phyloP scores from a whole-genome alignment of 64 coral and sea anemone species.

The Montipora cactus region DNA sequence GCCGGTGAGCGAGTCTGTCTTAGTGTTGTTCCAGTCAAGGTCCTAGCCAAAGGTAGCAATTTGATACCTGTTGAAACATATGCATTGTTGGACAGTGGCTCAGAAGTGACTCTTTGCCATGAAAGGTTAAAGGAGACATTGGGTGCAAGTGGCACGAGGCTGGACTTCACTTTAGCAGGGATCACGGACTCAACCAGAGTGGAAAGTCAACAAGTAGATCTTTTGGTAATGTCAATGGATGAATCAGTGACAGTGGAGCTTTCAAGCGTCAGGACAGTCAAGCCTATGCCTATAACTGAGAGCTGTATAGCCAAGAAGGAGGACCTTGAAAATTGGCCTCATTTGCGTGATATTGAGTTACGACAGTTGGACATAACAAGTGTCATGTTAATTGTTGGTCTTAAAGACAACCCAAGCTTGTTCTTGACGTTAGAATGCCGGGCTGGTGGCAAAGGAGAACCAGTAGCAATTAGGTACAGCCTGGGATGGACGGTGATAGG shows the following conservation, averaged over 20 bases:
- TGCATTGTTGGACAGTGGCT: conserved; percentile 70
- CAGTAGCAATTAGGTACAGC: neutral
- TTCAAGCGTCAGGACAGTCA: conserved; percentile 40
- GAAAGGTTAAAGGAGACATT: conserved; percentile 36
- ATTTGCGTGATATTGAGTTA: conserved; percentile 23
- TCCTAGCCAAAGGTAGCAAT: conserved; percentile 24
- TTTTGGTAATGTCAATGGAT: conserved; percentile 53
- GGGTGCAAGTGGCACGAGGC: conserved; percentile 25
- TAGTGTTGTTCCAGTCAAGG: conserved; percentile 76
- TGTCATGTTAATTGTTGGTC: conserved; percentile 61
- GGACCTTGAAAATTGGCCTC: neutral
- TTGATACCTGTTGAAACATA: conserved; percentile 48
- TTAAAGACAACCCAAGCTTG: conserved; percentile 62
- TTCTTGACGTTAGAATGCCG: conserved; percentile 68
- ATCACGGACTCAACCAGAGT: conserved; percentile 42
- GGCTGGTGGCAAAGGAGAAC: conserved; percentile 13
- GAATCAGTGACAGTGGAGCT: conserved; percentile 33
- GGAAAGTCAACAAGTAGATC: conserved; percentile 16
- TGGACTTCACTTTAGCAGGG: conserved; percentile 41
- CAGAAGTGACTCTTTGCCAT: conserved; percentile 78
- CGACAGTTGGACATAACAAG: conserved; percentile 1
- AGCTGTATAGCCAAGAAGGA: conserved; percentile 43
- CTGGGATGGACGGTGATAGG: neutral
- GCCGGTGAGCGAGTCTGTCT: conserved; percentile 70
- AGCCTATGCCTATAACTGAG: conserved; percentile 37